phyloP scores from a whole-genome alignment of 23 tunicate genomes.

The Trididemnum miniatum region DNA sequence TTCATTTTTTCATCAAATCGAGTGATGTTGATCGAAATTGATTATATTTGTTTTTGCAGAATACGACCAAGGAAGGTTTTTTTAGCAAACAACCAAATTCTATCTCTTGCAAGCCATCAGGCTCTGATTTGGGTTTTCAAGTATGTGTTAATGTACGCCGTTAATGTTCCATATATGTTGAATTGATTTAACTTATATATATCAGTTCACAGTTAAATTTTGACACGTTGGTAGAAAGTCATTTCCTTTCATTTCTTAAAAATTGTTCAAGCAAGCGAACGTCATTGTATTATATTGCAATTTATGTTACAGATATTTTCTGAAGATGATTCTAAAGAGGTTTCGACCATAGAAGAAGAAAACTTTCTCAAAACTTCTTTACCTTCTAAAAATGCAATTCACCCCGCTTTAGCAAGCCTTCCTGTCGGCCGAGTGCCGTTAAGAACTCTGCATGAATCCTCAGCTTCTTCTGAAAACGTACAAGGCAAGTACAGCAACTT shows the following conservation, averaged over 20 bases:
- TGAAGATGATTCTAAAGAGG: conserved; percentile 35
- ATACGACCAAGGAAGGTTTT: conserved; percentile 83
- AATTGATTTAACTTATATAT: too few species aligned
- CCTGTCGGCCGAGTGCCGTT: conserved; percentile 60
- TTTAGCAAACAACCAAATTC: conserved; percentile 29
- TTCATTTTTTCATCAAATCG: too few species aligned
- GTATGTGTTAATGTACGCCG: too few species aligned
- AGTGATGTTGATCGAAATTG: too few species aligned
- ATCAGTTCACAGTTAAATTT: too few species aligned
- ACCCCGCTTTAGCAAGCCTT: conserved; percentile 71
- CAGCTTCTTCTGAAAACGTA: neutral
- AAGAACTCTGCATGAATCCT: conserved; percentile 1
- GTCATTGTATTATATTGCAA: too few species aligned
- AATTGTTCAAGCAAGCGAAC: too few species aligned
- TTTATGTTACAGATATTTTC: conserved; percentile 55
- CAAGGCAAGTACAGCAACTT: neutral
- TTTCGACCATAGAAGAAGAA: conserved; percentile 12
- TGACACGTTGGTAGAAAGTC: too few species aligned
- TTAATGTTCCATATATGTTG: too few species aligned
- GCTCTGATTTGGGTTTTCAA: too few species aligned
- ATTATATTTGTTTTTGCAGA: conserved; percentile 47
- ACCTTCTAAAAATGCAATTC: conserved; percentile 46
- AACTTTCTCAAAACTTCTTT: conserved; percentile 15
- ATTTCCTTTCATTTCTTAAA: too few species aligned
- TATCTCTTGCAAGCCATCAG: too few species aligned